phyloP scores from a whole-genome alignment of 30 jellyfish, hydroid and myxozoan genomes.

The Haliclystus octoradiatus region DNA sequence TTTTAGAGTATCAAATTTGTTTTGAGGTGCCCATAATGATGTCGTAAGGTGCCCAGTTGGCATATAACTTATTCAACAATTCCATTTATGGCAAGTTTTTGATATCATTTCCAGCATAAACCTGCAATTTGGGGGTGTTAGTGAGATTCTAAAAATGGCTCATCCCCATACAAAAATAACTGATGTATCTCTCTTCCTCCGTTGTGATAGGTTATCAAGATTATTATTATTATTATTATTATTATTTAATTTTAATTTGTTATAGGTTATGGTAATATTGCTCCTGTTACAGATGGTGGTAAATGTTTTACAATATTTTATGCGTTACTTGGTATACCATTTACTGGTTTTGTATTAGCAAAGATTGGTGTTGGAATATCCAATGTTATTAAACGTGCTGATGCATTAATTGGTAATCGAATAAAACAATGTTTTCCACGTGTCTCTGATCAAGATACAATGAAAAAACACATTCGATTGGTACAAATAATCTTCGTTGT shows the following conservation, averaged over 20 bases:
- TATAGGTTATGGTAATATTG: slow-evolving; percentile 59
- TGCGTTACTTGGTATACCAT: slow-evolving; percentile 58
- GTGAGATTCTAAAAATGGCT: too few species aligned
- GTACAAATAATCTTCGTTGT: slow-evolving; percentile 35
- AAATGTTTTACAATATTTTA: slow-evolving; percentile 28
- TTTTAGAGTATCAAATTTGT: too few species aligned
- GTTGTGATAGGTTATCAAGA: background rate
- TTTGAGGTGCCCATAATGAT: too few species aligned
- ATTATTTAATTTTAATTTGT: background rate
- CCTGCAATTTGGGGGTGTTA: too few species aligned
- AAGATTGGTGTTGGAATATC: slow-evolving; percentile 45
- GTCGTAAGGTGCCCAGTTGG: too few species aligned
- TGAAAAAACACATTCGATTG: slow-evolving; percentile 36
- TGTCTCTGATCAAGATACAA: slow-evolving; percentile 18
- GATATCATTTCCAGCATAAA: too few species aligned
- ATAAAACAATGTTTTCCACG: slow-evolving; percentile 58
- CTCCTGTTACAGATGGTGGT: slow-evolving; percentile 46
- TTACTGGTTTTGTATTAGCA: slow-evolving; percentile 58
- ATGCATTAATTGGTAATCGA: slow-evolving; percentile 27
- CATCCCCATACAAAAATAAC: too few species aligned
- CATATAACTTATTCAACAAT: too few species aligned
- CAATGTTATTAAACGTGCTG: slow-evolving; percentile 40
- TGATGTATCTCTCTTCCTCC: too few species aligned
- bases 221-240: background rate
- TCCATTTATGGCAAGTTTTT: too few species aligned